Conservation (phyloP, 2,113 vertebrate genomes). For the Malurus alboscapulatus region DNA sequence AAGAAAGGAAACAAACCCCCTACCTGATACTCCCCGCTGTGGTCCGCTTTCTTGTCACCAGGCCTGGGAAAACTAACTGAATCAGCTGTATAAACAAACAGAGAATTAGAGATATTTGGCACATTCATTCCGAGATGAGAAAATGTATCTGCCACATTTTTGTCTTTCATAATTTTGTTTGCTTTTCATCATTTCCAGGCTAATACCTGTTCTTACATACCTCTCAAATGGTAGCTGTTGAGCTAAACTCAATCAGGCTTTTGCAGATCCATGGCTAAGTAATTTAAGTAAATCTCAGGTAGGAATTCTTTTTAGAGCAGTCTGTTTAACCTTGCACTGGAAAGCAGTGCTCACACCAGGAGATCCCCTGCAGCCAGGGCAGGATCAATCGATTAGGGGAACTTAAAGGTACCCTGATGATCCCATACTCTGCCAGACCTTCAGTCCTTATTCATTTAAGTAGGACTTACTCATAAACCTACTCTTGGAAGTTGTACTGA, state of each 20-base stretch:
- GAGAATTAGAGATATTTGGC: not conserved
- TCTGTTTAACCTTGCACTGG: not conserved
- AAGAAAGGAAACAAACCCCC: not conserved
- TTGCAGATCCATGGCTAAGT: accelerated
- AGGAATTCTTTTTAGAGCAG: not conserved
- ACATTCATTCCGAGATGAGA: not conserved
- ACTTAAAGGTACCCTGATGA: not conserved
- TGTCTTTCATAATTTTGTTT: not conserved
- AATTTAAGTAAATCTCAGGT: not conserved
- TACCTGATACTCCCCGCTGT: conserved; percentile 68
- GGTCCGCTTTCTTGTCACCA: conserved; percentile 66
- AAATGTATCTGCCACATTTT: not conserved
- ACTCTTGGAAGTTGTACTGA: not conserved
- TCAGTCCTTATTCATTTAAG: not conserved
- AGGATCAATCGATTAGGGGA: not conserved
- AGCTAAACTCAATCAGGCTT: not conserved
- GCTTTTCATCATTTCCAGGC: not conserved
- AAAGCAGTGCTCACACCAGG: not conserved
- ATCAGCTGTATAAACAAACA: conserved; percentile 45
- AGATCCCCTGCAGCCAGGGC: not conserved
- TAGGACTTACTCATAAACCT: not conserved
- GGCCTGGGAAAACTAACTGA: conserved; percentile 61
- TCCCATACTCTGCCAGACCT: not conserved
- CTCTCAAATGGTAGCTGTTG: not conserved
- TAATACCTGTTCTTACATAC: not conserved